Conservation (phyloP, 1,140 invertebrate genomes). For the Prorops nasuta region DNA sequence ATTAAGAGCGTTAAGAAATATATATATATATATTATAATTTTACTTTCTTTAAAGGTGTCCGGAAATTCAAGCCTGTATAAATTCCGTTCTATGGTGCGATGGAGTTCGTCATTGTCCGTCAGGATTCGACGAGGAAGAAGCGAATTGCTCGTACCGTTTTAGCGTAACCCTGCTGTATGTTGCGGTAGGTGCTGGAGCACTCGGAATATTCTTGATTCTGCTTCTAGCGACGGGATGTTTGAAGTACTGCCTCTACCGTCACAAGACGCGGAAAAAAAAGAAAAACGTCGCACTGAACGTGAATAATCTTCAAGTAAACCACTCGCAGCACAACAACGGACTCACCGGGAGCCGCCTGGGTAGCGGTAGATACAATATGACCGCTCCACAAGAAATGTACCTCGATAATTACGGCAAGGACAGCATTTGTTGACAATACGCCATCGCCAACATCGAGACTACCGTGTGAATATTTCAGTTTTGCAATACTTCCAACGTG, state of each 20-base stretch:
- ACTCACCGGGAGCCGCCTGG: conserved; percentile 39
- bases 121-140: conserved; percentile 71
- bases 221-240: conserved; percentile 63
- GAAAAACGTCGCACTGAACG: conserved; percentile 58
- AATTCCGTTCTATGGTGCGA: conserved; percentile 73
- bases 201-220: conserved; percentile 57
- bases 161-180: conserved; percentile 66
- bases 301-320: conserved; percentile 62
- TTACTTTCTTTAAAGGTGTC: conserved; percentile 57
- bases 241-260: conserved; percentile 62
- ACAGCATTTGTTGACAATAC: conserved; percentile 73
- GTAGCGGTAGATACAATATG: conserved; percentile 54
- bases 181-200: conserved; percentile 62
- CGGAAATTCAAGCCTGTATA: conserved; percentile 72
- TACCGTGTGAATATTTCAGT: conserved; percentile 56
- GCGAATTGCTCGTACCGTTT: conserved; percentile 70
- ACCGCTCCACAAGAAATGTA: conserved; percentile 57
- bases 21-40: conserved; percentile 8
- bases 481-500: too few species aligned
- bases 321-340: conserved; percentile 57
- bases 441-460: conserved; percentile 64
- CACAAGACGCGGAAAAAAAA: conserved; percentile 64
- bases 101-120: conserved; percentile 69
- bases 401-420: conserved; percentile 66
- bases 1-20: neutral